A percentile compares a stretch with the other conserved stretches of the same genome.
Evolutionary conservation across 2,888 invertebrate genomes (phyloP).

Genomic region (Ennomos quercinarius): DNA sequence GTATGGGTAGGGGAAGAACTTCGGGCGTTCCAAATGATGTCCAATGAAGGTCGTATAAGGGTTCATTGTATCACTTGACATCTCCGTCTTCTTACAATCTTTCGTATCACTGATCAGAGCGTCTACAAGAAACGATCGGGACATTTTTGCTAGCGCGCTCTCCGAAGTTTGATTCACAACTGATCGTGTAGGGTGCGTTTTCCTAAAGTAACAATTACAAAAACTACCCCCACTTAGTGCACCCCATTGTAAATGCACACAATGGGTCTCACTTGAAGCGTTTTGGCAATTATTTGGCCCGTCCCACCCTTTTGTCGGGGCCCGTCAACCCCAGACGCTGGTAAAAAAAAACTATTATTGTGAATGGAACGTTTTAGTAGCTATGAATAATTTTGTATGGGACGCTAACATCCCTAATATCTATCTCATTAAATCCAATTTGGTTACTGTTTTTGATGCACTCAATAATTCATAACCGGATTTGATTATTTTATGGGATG

Average conservation of each 20-base stretch:
- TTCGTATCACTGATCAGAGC: conserved; percentile 89
- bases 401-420: conserved; percentile 79
- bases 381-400: conserved; percentile 85
- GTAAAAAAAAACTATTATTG: conserved; percentile 66
- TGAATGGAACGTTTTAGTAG: conserved; percentile 82
- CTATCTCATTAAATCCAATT: conserved; percentile 83
- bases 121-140: conserved; percentile 93
- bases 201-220: conserved; percentile 81
- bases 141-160: conserved; percentile 82
- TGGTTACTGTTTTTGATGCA: conserved; percentile 72
- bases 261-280: conserved; percentile 83
- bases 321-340: conserved; percentile 77
- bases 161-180: conserved; percentile 62
- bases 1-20: conserved; percentile 87
- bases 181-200: conserved; percentile 66
- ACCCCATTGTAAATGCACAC: conserved; percentile 83
- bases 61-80: conserved; percentile 71
- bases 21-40: conserved; percentile 69
- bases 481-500: conserved; percentile 34
- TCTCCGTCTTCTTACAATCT: conserved; percentile 68
- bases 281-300: conserved; percentile 85
- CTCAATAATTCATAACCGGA: conserved; percentile 51
- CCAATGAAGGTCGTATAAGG: conserved; percentile 71
- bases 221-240: conserved; percentile 84
- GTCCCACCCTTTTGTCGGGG: conserved; percentile 83